Conservation (phyloP, 2,113 vertebrate genomes). For the Rallus limicola region DNA sequence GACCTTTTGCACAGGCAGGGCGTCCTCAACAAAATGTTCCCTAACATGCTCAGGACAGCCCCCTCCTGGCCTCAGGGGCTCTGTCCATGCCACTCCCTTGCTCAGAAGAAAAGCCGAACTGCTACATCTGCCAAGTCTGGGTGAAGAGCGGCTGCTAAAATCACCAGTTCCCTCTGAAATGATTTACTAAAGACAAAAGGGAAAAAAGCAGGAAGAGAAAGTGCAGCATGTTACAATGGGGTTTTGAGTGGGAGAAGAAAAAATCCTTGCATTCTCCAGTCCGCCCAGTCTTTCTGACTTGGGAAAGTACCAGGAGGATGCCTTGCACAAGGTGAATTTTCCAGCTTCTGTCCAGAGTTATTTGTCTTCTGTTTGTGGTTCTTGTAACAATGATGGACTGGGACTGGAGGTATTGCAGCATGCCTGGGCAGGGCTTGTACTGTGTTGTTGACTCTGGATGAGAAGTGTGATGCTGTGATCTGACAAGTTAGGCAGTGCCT, state of each 20-base stretch:
- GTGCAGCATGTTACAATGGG: not conserved
- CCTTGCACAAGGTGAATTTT: not conserved
- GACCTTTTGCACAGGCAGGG: not conserved
- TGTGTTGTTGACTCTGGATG: fast-evolving
- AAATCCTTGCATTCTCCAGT: not conserved
- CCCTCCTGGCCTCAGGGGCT: not conserved
- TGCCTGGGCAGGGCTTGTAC: not conserved
- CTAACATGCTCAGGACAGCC: fast-evolving
- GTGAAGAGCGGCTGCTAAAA: not conserved
- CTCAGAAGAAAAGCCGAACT: not conserved
- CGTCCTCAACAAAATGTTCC: not conserved
- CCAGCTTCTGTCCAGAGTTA: not conserved
- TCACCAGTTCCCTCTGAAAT: not conserved
- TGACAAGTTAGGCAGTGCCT: not conserved
- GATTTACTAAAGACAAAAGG: not conserved
- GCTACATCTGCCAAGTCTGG: not conserved
- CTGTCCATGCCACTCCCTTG: not conserved
- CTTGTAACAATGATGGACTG: not conserved
- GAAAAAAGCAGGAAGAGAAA: not conserved
- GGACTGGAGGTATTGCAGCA: not conserved
- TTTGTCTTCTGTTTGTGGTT: not conserved
- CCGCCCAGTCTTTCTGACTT: not conserved
- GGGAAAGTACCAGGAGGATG: not conserved
- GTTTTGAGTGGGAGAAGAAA: not conserved
- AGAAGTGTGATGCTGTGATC: not conserved